These are phyloP conservation scores for Porites lobata DNA, from an alignment of 92 coral and sea anemone species.

Conservation along the genomic window DNA sequence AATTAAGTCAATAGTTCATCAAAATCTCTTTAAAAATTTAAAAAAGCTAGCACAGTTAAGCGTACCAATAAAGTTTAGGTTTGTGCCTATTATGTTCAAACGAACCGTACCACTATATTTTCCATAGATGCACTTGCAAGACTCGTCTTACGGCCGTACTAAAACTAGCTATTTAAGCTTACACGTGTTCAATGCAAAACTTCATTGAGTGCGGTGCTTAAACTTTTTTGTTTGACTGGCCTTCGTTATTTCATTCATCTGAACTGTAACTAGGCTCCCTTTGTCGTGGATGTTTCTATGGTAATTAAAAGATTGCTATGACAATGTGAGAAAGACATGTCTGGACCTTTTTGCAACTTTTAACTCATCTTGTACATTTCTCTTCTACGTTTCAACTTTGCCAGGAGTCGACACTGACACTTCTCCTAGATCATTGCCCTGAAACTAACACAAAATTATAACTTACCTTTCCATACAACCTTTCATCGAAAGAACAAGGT, in stretches of 20 bases:
- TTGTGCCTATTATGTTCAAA: too few species aligned
- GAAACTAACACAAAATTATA: background rate
- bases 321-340: slow-evolving; percentile 32
- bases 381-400: background rate
- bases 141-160: too few species aligned
- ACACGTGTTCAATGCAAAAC: background rate
- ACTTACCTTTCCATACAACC: slow-evolving; percentile 22
- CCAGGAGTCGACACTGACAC: too few species aligned
- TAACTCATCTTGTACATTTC: background rate
- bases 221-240: too few species aligned
- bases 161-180: too few species aligned
- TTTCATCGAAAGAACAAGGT: background rate
- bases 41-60: too few species aligned
- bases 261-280: background rate
- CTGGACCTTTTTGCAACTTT: background rate
- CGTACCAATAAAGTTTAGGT: too few species aligned
- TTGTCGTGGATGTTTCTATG: slow-evolving; percentile 70
- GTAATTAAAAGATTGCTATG: slow-evolving; percentile 78
- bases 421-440: background rate
- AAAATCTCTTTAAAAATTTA: too few species aligned
- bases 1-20: too few species aligned
- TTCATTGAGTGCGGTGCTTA: background rate
- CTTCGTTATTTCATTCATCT: background rate
- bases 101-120: too few species aligned
- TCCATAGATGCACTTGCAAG: too few species aligned